Evolutionary conservation across 2,888 invertebrate genomes (phyloP).

Genomic region (Hyalella azteca): DNA sequence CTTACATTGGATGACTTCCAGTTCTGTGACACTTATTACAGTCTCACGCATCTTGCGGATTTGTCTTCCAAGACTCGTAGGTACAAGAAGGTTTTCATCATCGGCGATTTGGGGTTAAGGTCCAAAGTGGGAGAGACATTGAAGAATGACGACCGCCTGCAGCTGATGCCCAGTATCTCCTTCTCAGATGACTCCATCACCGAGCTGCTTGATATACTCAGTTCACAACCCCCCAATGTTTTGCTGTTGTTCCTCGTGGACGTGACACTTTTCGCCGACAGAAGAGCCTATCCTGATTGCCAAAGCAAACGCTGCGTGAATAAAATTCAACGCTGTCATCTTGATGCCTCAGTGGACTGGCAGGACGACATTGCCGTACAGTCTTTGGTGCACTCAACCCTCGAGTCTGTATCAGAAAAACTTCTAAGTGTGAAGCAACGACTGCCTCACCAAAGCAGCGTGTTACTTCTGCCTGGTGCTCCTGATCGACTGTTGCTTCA

Average conservation of each 20-base stretch:
- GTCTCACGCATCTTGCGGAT: background rate
- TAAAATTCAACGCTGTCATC: background rate
- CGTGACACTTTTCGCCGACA: background rate
- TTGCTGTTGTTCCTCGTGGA: background rate
- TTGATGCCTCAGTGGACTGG: background rate
- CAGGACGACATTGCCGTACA: background rate
- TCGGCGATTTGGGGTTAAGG: background rate
- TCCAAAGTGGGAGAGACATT: background rate
- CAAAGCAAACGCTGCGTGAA: background rate
- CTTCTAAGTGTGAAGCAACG: background rate
- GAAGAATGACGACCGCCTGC: background rate
- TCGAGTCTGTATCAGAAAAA: background rate
- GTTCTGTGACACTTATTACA: background rate
- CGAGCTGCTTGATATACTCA: background rate
- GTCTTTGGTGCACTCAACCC: background rate
- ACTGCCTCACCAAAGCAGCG: background rate
- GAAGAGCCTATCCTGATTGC: background rate
- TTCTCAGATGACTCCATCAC: background rate
- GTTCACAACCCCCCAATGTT: background rate
- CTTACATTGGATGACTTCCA: background rate
- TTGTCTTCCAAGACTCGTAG: background rate
- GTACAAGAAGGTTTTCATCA: background rate
- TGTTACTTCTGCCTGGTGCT: background rate
- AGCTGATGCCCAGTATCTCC: background rate
- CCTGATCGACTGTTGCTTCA: slow-evolving; percentile 7